These are phyloP conservation scores for Lycorma delicatula DNA, from an alignment of 1,140 invertebrate genomes.

Conservation along the genomic window DNA sequence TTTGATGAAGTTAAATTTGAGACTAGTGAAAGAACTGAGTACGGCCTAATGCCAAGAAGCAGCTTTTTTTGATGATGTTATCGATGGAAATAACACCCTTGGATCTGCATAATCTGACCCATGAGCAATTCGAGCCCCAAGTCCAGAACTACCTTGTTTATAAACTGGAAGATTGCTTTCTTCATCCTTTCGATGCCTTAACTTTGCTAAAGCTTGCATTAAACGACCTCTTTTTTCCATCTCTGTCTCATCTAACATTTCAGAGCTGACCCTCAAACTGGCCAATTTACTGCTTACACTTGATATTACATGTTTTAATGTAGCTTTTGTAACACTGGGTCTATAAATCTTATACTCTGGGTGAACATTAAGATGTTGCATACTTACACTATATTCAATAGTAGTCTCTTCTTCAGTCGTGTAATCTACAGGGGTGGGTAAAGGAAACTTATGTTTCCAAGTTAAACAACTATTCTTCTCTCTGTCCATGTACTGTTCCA, in stretches of 20 bases:
- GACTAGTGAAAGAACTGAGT: slow-evolving; percentile 35
- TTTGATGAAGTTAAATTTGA: slow-evolving; percentile 55
- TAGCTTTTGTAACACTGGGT: slow-evolving; percentile 35
- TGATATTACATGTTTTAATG: slow-evolving; percentile 39
- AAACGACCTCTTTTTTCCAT: slow-evolving; percentile 35
- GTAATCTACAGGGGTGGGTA: slow-evolving; percentile 31
- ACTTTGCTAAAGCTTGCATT: slow-evolving; percentile 29
- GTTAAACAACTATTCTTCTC: slow-evolving; percentile 41
- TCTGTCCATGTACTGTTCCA: slow-evolving; percentile 45
- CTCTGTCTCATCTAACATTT: slow-evolving; percentile 39
- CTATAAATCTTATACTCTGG: slow-evolving; percentile 67
- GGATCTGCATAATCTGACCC: slow-evolving; percentile 75
- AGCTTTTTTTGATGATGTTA: slow-evolving; percentile 44
- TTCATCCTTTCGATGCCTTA: slow-evolving; percentile 30
- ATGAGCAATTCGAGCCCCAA: slow-evolving; percentile 77
- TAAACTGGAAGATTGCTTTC: slow-evolving; percentile 41
- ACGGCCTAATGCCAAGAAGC: slow-evolving; percentile 28
- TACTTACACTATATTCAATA: slow-evolving; percentile 40
- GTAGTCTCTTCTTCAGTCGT: slow-evolving; percentile 42
- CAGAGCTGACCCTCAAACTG: slow-evolving; percentile 36
- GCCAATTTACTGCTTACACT: slow-evolving; percentile 37
- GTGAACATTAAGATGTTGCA: slow-evolving; percentile 48
- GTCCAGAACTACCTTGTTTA: slow-evolving; percentile 68
- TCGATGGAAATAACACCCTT: slow-evolving; percentile 47
- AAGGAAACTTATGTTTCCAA: slow-evolving; percentile 32